Evolutionary conservation across 1,140 invertebrate genomes (phyloP).

Genomic region (Lanistes nyassanus): DNA sequence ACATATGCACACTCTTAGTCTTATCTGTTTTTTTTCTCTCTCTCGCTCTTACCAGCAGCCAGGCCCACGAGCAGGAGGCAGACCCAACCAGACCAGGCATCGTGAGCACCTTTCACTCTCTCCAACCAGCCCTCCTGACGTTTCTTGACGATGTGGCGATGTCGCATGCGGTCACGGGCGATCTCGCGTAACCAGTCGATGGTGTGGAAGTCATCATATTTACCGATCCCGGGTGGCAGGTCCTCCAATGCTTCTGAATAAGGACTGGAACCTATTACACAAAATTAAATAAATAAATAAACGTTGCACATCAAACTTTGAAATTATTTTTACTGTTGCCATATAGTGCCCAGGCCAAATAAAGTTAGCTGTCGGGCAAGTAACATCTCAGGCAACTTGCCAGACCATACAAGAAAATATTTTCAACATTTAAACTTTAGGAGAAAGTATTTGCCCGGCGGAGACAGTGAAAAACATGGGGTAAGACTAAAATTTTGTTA

Average conservation of each 20-base stretch:
- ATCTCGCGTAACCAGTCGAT: constrained; percentile 99
- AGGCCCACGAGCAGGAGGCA: constrained; percentile 96
- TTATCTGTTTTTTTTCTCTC: too few relatives aligned
- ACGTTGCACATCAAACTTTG: too few relatives aligned
- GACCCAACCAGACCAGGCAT: constrained; percentile 99
- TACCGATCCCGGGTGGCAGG: constrained; percentile 86
- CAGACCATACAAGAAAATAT: too few relatives aligned
- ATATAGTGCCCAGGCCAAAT: too few relatives aligned
- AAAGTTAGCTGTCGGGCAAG: too few relatives aligned
- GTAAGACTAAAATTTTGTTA: too few relatives aligned
- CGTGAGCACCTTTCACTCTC: constrained; percentile 70
- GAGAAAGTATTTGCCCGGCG: too few relatives aligned
- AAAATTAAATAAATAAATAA: too few relatives aligned
- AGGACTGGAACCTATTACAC: constrained; percentile 62
- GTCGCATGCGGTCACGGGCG: constrained; percentile 95
- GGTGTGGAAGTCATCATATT: constrained; percentile 99
- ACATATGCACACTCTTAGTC: not conserved
- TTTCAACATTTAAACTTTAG: too few relatives aligned
- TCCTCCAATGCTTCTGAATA: constrained; percentile 74
- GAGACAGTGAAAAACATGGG: too few relatives aligned
- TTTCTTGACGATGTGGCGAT: constrained; percentile 90
- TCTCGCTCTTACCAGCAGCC: constrained; percentile 69
- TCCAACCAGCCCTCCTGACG: constrained; percentile 57
- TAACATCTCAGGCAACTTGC: too few relatives aligned
- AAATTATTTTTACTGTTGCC: too few relatives aligned